These are phyloP conservation scores for Sibirionetta formosa DNA, from an alignment of 2,797 vertebrate genomes.

Conservation along the genomic window DNA sequence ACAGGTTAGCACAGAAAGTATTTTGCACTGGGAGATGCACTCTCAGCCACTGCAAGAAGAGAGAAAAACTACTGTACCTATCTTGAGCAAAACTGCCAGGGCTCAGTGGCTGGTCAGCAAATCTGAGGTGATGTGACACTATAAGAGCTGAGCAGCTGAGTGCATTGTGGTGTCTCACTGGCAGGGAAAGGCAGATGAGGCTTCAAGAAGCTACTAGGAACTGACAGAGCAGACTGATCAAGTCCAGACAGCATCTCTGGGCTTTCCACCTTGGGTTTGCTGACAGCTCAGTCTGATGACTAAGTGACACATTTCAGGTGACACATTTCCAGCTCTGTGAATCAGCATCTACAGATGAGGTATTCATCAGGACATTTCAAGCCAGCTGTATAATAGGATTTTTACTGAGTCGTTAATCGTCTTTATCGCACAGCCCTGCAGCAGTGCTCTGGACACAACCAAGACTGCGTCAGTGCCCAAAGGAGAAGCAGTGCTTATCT, in stretches of 20 bases:
- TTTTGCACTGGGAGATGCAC: neutral
- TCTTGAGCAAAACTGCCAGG: neutral
- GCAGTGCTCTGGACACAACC: neutral
- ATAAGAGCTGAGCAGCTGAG: neutral
- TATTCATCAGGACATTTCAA: neutral
- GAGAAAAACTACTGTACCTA: neutral
- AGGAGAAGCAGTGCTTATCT: neutral
- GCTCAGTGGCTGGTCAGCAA: neutral
- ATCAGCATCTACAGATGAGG: neutral
- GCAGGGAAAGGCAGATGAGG: neutral
- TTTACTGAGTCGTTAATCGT: conserved; percentile 31
- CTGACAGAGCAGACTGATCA: accelerated
- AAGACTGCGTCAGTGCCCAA: neutral
- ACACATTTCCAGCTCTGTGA: neutral
- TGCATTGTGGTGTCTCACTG: accelerated
- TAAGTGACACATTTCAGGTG: neutral
- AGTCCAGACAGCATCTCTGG: neutral
- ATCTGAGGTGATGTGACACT: neutral
- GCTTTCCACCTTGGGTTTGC: neutral
- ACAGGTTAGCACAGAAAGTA: neutral
- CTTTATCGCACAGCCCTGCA: neutral
- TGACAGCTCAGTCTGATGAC: neutral
- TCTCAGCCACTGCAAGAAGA: neutral
- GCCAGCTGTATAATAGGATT: conserved; percentile 36
- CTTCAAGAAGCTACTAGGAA: neutral